Base-by-base conservation (phyloP, 1,140 invertebrate genomes). In the Formica exsecta region DNA sequence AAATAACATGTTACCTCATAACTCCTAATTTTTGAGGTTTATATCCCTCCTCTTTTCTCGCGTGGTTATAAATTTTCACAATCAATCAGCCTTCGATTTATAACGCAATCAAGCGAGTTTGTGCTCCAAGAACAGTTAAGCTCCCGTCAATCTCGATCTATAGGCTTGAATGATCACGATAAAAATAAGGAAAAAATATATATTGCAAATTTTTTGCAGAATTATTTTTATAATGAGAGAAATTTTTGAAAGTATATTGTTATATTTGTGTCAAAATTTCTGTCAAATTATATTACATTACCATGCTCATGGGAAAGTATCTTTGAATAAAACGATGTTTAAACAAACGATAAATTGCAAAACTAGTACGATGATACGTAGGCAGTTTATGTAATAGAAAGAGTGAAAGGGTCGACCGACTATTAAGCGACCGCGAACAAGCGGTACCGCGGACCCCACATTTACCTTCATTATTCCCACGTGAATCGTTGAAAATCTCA, bases 401-500 rank as follows among this genome's bases (percentile, higher is more conserved):
- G 84, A 77, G 85, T 36, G 64, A 86, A 84, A 79, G 89, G 87
- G 86, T 90, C 89, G 71, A 76, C 68, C 91, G 92, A 87, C 90
- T 91, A 92, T 92, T 93, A 93, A 92, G 90, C 87, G 89, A 89
- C 87, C 75, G 88, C 86, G 76, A 87, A 71, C 88, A 85, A 92
- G 59, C 91, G 89, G 76, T 75, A 90, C 85, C 86, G 80, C 79
- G 89, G 89, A 93, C 88, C 93, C 92, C 89, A 91, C 89, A 94
- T 92, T 94, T 94, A 94, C 92, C 90, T 94, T 95, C 94, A 95
- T 95, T 94, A 95, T 94, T 94, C 93, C 91, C 91, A 94, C 94
- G 92, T 95, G 94, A 94, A 93, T 95, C 92, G 93, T 91, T 93
- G 91, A 92, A 94, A 95, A 94, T 93, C 91, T 91, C 90, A 89